Base-by-base conservation (phyloP, 2,113 vertebrate species). In the Rhabdornis inornatus region DNA sequence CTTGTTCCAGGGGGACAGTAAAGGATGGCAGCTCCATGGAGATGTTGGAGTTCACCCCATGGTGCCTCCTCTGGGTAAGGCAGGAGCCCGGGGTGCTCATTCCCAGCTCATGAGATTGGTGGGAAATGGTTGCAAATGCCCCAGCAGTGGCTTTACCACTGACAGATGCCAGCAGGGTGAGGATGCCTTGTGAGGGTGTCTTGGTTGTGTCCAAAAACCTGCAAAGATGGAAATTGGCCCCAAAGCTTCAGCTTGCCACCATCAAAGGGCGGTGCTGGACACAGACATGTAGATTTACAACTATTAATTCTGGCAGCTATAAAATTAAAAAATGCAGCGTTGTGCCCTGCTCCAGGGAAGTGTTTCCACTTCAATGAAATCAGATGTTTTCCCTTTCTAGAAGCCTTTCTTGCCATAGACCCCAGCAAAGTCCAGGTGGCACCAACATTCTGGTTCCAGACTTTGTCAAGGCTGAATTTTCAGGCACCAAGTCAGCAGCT, bases 81-180 rank as follows among this genome's bases (percentile, higher is more conserved):
- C 42, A 69, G 37, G 39, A 56, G 57, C 35, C 5, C 0, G 0
- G 40, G 37, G 7, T 30, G 11, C 35, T 50, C n/a, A 14, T 72
- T 93, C 60, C 52, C 25, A 49, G 76, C 30, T 78, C 25, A 70
- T 25, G 33, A 59, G 11, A n/a, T 44, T 17, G 47, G 39, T 53
- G 30, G 25, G 6, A 61, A 80, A 30, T 3, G 2, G n/a, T 14
- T 85, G 25, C 20, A 60, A 77, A 80, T 0, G 0, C 4, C 33
- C 24, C 44, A n/a, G 60, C 33, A 50, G 59, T 47, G 60, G 27
- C 5, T 87, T 90, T 40, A 5, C 4, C 40, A 25, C 6, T 18
- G 40, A 68, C 35, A 83, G 37, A 85, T 37, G 44, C 31, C 61
- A 72, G 22, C 40, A 85, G 60, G 50, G 42, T 17, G 10, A 55